These are phyloP conservation scores for Scaeva pyrastri DNA, from an alignment of 2,888 invertebrate species.

Conservation along the genomic window DNA sequence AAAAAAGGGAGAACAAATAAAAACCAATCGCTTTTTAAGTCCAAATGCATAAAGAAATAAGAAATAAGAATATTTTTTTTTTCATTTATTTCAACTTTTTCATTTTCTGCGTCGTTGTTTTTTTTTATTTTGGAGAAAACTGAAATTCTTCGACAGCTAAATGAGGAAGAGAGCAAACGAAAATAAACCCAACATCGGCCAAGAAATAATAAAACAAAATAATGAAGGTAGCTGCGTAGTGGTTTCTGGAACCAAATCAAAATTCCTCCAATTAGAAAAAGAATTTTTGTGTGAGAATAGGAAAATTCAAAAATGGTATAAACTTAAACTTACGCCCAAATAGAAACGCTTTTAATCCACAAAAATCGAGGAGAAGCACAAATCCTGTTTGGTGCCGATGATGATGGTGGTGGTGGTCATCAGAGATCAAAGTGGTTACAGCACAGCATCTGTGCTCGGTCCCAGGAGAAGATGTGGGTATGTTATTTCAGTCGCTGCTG, in stretches of 20 bases:
- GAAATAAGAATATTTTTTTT: conserved; percentile 8
- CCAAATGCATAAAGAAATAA: neutral
- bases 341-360: conserved; percentile 27
- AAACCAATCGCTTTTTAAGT: neutral
- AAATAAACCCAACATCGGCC: neutral
- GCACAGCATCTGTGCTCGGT: neutral
- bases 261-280: neutral
- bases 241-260: neutral
- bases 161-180: neutral
- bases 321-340: conserved; percentile 10
- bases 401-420: neutral
- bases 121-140: conserved; percentile 1
- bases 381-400: conserved; percentile 12
- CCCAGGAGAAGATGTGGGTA: neutral
- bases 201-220: neutral
- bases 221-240: neutral
- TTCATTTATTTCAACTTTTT: neutral
- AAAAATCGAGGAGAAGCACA: neutral
- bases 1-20: conserved; percentile 17
- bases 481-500: neutral
- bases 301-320: neutral
- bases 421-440: conserved; percentile 18
- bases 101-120: neutral
- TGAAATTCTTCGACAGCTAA: neutral
- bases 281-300: neutral